phyloP scores from a whole-genome alignment of 2,797 vertebrate genomes.

The Ctenopoma kingsleyae region DNA sequence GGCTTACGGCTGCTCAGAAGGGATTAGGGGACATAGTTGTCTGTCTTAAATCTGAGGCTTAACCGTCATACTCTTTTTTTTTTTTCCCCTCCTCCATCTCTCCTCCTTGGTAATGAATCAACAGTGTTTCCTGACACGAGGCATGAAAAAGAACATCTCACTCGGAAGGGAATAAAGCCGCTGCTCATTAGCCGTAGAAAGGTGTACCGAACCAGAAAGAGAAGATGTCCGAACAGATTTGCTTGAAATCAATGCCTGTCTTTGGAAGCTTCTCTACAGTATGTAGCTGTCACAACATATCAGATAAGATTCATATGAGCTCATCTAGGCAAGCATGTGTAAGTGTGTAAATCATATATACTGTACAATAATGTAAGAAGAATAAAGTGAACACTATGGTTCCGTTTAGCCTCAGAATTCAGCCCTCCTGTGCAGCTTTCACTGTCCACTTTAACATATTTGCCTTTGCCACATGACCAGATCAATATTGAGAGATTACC shows the following conservation, averaged over 20 bases:
- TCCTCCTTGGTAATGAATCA: conserved; percentile 74
- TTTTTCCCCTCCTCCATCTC: conserved; percentile 44
- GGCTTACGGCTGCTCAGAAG: conserved; percentile 86
- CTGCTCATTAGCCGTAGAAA: conserved; percentile 78
- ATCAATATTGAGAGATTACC: conserved; percentile 79
- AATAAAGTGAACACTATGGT: conserved; percentile 22
- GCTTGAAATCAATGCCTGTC: conserved; percentile 72
- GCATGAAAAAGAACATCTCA: conserved; percentile 73
- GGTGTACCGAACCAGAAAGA: conserved; percentile 69
- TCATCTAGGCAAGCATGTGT: conserved; percentile 27
- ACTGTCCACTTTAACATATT: conserved; percentile 58
- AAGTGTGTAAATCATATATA: conserved; percentile 16
- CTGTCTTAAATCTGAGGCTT: conserved; percentile 84
- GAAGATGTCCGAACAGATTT: conserved; percentile 75
- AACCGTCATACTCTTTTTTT: conserved; percentile 73
- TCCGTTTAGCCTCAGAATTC: conserved; percentile 16
- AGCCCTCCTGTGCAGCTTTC: conserved; percentile 29
- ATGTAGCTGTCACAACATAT: conserved; percentile 60
- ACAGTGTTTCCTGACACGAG: conserved; percentile 75
- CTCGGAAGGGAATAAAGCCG: conserved; percentile 66
- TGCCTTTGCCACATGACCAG: conserved; percentile 46
- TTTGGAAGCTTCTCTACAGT: conserved; percentile 60
- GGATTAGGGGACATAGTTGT: conserved; percentile 84
- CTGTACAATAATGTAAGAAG: conserved; percentile 10
- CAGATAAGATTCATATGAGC: conserved; percentile 50